Base-by-base conservation (phyloP, 2,888 invertebrate species). In the Drosophila barbarae region DNA sequence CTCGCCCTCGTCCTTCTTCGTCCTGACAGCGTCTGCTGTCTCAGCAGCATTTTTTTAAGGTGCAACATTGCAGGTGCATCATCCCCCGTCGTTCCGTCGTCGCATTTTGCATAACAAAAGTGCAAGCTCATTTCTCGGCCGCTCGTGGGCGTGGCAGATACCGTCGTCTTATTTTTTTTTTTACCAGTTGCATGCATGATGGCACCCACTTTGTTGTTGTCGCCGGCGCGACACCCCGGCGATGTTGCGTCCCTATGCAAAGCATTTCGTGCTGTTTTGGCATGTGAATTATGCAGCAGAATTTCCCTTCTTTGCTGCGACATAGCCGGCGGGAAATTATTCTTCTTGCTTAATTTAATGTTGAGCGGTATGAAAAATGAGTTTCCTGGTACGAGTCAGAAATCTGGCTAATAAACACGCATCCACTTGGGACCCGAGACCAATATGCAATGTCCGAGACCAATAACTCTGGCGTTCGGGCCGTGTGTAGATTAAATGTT, bases 151-250 rank as follows among this genome's bases (percentile, higher is more conserved):
- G 81, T 85, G 84, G 82, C 84, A 74, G 73, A 67, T 78, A 76
- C 73, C 50, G n/a, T 42, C 65, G 46, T 80, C 15, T 10, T 50
- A 38, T 54, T 49, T 53, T 23, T 47, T 21, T 23, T 47, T 47
- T 28, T 73, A 78, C 79, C 73, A 81, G 80, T 81, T 82, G 83
- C 80, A 77, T 83, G 85, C 76, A 84, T 85, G 82, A 82, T 82
- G 85, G 85, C 73, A 76, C 81, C 78, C 81, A 82, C 84, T 82
- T 80, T 86, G 85, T 86, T 77, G 74, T 84, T 77, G 77, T 77
- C 76, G 74, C 71, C 82, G 75, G 70, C 63, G 66, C 70, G 63
- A 69, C 58, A 60, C 60, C 42, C 59, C 30, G 49, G 50, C 44
- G 51, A 51, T 47, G 59, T 66, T 70, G 72, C 77, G 72, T 73